Conservation (phyloP, 2,113 vertebrate genomes). For the Crotalus horridus region DNA sequence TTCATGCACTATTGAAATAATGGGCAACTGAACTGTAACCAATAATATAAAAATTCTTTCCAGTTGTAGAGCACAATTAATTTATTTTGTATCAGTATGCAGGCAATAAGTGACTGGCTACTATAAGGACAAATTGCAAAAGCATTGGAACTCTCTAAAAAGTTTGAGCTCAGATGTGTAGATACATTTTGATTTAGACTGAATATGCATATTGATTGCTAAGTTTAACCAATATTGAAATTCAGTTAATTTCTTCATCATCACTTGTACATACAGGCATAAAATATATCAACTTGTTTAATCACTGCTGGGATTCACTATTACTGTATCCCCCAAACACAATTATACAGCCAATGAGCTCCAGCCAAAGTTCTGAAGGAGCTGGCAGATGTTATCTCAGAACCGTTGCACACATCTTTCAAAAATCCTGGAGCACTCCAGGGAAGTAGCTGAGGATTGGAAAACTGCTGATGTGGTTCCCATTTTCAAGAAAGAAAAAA, state of each 20-base stretch:
- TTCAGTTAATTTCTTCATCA: background rate
- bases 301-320: background rate
- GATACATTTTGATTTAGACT: background rate
- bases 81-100: background rate
- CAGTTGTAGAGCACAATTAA: background rate
- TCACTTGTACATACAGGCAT: background rate
- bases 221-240: background rate
- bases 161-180: background rate
- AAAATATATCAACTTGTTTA: background rate
- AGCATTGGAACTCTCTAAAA: background rate
- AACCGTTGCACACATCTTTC: too few species aligned
- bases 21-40: background rate
- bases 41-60: background rate
- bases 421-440: too few species aligned
- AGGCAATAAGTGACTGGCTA: background rate
- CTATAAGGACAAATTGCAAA: background rate
- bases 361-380: background rate
- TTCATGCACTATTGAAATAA: slow-evolving; percentile 30
- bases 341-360: background rate
- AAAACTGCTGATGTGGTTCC: too few species aligned
- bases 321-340: background rate
- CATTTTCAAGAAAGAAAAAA: too few species aligned
- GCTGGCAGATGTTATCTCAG: too few species aligned
- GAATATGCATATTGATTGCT: background rate
- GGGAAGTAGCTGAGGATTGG: too few species aligned